Base-by-base conservation (phyloP, 2,888 invertebrate species). In the Netelia fuscicornis region DNA sequence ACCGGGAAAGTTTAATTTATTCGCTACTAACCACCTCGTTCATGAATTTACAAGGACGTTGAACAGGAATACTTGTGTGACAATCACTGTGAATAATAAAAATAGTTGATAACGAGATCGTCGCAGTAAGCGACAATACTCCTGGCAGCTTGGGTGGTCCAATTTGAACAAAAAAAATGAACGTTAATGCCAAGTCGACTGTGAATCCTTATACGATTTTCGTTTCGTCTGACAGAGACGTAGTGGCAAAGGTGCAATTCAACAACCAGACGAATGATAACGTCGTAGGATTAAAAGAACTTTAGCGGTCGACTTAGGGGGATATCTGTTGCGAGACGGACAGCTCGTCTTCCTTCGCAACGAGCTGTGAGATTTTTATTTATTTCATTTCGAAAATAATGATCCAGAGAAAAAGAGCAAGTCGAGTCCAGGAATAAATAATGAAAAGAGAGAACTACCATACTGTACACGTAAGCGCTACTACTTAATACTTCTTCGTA, bases 221-320 rank as follows among this genome's bases (percentile, higher is more conserved):
- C 81, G 78, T 83, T 84, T 84, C 83, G 83, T 81, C 86, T 84
- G 71, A 78, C 84, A 86, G 83, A 86, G 81, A 84, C 86, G 84
- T 86, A 86, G 86, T 64, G 44, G 56, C 20, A 70, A 72, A 77
- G 79, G 78, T 85, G 75, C 78, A 83, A 83, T 83, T 86, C 83
- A 81, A 86, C 81, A 87, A 75, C 84, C 82, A 82, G 80, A 82
- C 83, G 82, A 85, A 67, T 70, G 79, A 75, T 71, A 72, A 68
- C 84, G 82, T 79, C 82, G 56, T 85, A 82, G 75, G 85, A 85
- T 82, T 68, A 72, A 76, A 42, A 84, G 83, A 80, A 71, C 71
- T 71, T 58, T 82, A 48, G 70, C 70, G 20, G 56, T 65, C 52
- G 44, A 54, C 64, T 72, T 67, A 37, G 64, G 72, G 62, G 54